Evolutionary conservation across 2,113 vertebrate genomes (phyloP).

Genomic region (Plectropomus leopardus): DNA sequence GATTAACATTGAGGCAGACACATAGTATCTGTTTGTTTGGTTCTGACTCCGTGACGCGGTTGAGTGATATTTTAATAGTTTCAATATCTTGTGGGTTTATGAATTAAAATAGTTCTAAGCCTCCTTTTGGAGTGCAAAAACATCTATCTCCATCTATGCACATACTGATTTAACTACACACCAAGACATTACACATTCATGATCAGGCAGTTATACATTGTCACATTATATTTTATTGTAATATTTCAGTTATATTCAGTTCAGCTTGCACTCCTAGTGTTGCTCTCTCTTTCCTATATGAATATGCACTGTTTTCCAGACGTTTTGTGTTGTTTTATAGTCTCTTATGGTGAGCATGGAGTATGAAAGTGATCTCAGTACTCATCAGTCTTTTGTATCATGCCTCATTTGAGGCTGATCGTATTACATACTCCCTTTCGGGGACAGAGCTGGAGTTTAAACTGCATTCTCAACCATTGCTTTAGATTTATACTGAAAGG

Average conservation of each 20-base stretch:
- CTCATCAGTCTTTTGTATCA: constrained; percentile 77
- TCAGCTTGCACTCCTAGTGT: background rate
- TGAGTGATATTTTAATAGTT: constrained; percentile 42
- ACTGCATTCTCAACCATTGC: constrained; percentile 51
- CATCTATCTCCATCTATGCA: background rate
- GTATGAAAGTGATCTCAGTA: constrained; percentile 61
- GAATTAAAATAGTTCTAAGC: constrained; percentile 35
- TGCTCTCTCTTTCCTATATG: background rate
- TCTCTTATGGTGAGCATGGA: constrained; percentile 36
- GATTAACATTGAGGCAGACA: constrained; percentile 47
- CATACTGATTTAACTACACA: background rate
- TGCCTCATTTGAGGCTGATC: constrained; percentile 74
- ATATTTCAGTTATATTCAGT: background rate
- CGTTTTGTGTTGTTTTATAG: constrained; percentile 31
- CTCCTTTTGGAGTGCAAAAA: background rate
- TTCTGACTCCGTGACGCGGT: constrained; percentile 7
- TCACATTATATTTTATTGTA: background rate
- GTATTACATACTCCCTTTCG: constrained; percentile 63
- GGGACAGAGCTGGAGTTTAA: constrained; percentile 59
- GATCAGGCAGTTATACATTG: constrained; percentile 12
- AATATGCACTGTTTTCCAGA: constrained; percentile 26
- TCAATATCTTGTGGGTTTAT: constrained; percentile 27
- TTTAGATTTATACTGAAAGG: constrained; percentile 61
- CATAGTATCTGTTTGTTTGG: constrained; percentile 46
- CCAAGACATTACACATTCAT: background rate